Base-by-base conservation (phyloP, 2,888 invertebrate genomes). In the Antheraea assamensis region DNA sequence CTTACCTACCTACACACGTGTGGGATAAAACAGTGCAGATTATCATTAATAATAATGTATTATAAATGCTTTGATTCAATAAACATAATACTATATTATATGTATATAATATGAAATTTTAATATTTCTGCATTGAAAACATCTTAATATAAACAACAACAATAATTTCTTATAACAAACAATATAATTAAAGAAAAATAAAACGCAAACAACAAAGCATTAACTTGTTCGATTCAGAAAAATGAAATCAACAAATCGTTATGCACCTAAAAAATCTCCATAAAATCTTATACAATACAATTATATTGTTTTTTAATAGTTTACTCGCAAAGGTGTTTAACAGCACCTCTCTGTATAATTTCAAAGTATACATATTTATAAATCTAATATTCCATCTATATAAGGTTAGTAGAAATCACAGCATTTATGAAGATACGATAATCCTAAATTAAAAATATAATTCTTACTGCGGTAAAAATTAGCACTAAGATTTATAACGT, bases 341-440 rank as follows among this genome's bases (percentile, higher is more conserved):
- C 17, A 27, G 27, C 61, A 61, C 27, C 61, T 61, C 27, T 24
- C 61, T 4, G 10, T 61, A 61, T 61, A 13, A 13, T 58, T 58
- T 58, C 24, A n/a, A 8, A 52, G 52, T 58, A 24, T 58, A 17
- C 21, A 30, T 30, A 15, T 2, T 35, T n/a, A 68, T 19, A 68
- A 35, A 35, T 2, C n/a, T 24, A 35, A 68, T n/a, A 15, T 68
- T 68, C 17, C 47, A 27, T 66, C 52, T 70, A 72, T 66, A 58
- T 49, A 82, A 84, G 75, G 81, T 87, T 88, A 89, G 85, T 87
- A 88, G 90, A 89, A 91, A 92, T 92, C 92, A 92, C 92, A 92
- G 92, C 85, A 88, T 88, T 88, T 86, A 83, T 87, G 86, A 86
- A 86, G 84, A 81, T 78, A 83, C 81, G 80, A 79, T 73, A 76